Evolutionary conservation across 2,888 invertebrate species (phyloP), one percentile per base, ranked within the genome.

Genomic region (Agriotes lineatus): DNA sequence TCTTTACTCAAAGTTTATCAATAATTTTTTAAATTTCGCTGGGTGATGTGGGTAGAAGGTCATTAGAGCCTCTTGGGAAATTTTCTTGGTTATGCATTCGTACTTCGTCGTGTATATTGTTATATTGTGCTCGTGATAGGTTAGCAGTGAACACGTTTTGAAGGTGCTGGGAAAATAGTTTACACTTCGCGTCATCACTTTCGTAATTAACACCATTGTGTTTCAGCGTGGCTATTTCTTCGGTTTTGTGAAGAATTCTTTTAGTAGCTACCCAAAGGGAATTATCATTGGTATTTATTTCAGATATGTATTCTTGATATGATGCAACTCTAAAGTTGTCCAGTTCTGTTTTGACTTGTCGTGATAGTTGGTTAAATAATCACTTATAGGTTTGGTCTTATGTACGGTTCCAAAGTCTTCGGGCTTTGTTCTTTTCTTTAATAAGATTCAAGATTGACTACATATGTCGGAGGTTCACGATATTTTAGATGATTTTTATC

Each of bases 381-480:
- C 16, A 18, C 10, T 44, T 44, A 10, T 44, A 44, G 12, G 12
- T 14, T 44, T 16, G 44, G 10, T 44, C 19, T 44, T 10, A 16
- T 44, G 44, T 44, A 16, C 44, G 12, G 44, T 44, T 44, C 18
- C 44, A 19, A 2, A 44, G 44, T 3, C 44, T 2, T 44, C 16
- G 12, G 2, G n/a, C 18, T 44, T 44, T 44, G 18, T 44, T 44
- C 16, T 44, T 44, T 18, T 44, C 18, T 19, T 44, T 44, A 2
- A 44, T 44, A 16, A 44, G 10, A 19, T 58, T 42, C 42, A 58
- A 20, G 22, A 39, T 37, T n/a, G n/a, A n/a, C n/a, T n/a, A n/a
- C n/a, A n/a, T n/a, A n/a, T n/a, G n/a, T n/a, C n/a, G n/a, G n/a
- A n/a, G n/a, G n/a, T n/a, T n/a, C n/a, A n/a, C n/a, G n/a, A n/a